These are phyloP conservation scores for Zapornia atra DNA, from an alignment of 2,113 vertebrate genomes.

Conservation along the genomic window DNA sequence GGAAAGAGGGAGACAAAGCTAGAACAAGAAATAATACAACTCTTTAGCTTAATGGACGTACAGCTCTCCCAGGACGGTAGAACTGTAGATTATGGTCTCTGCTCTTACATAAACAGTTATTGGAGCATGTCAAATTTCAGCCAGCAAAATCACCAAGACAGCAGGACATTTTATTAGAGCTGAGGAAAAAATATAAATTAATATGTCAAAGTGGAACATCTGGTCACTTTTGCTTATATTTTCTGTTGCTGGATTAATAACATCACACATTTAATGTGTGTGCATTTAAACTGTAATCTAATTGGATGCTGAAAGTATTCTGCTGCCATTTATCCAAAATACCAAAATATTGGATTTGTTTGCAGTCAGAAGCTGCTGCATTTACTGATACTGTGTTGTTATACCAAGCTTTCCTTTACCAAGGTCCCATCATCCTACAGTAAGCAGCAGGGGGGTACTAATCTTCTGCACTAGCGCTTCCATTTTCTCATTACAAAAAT, in stretches of 20 bases:
- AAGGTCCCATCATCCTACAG: not conserved
- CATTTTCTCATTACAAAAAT: conserved; percentile 61
- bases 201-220: conserved; percentile 49
- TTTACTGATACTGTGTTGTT: not conserved
- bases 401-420: not conserved
- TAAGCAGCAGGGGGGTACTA: not conserved
- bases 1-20: not conserved
- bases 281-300: not conserved
- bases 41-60: not conserved
- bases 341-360: not conserved
- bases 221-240: conserved; percentile 29
- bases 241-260: not conserved
- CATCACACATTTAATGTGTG: not conserved
- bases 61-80: not conserved
- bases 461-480: not conserved
- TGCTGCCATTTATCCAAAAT: not conserved
- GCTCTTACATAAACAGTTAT: not conserved
- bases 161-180: conserved; percentile 33
- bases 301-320: not conserved
- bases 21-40: not conserved
- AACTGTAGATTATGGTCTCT: not conserved
- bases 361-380: not conserved
- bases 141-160: conserved; percentile 10
- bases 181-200: not conserved
- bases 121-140: not conserved